Conservation (phyloP, 1,140 invertebrate species). For the Pseudomyrmex sp. region DNA sequence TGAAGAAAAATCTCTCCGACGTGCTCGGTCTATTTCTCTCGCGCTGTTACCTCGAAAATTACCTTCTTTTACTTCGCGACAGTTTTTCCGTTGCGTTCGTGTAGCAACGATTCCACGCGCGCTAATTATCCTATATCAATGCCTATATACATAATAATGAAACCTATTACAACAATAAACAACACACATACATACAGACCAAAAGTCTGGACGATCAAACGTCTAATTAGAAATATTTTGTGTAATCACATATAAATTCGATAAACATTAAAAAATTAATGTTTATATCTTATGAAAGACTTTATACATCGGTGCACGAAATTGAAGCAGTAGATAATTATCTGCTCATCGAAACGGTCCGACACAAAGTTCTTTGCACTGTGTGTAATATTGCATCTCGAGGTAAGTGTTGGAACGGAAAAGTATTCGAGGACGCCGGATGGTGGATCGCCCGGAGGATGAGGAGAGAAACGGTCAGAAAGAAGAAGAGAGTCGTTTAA, state of each 20-base stretch:
- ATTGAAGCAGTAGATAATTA: slow-evolving; percentile 6
- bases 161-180: too few species aligned
- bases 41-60: slow-evolving; percentile 26
- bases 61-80: neutral
- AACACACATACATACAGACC: neutral
- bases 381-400: slow-evolving; percentile 37
- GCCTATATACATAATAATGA: neutral
- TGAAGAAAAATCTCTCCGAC: slow-evolving; percentile 34
- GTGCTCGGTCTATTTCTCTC: neutral
- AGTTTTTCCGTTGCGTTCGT: neutral
- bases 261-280: too few species aligned
- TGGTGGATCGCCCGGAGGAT: neutral
- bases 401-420: slow-evolving; percentile 49
- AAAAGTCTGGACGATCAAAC: too few species aligned
- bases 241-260: too few species aligned
- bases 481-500: slow-evolving; percentile 81
- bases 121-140: neutral
- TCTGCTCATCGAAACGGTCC: slow-evolving; percentile 15
- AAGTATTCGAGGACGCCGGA: slow-evolving; percentile 30
- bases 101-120: neutral
- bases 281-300: neutral
- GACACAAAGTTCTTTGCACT: slow-evolving; percentile 7
- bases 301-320: neutral
- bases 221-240: too few species aligned
- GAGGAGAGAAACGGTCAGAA: slow-evolving; percentile 63